Evolutionary conservation across 2,888 invertebrate species (phyloP), one percentile per base, ranked within the genome.

Genomic region (Salpingus planirostris): DNA sequence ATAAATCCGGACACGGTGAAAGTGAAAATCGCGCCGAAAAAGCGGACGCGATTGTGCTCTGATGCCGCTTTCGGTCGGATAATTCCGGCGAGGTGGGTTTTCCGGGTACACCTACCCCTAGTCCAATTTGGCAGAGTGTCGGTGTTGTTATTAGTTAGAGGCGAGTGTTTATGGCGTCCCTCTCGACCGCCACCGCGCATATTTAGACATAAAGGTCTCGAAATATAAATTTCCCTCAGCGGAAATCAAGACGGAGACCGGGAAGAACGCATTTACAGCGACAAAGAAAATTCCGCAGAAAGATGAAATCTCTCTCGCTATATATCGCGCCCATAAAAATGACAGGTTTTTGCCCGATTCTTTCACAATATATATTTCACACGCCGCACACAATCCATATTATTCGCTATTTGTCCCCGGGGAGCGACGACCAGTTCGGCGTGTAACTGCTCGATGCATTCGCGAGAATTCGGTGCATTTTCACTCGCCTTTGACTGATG

Each of bases 181-280:
- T n/a, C n/a, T n/a, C n/a, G n/a, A n/a, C n/a, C n/a, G n/a, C n/a
- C 33, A 33, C 38, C 42, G 34, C 32, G 31, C 38, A 41, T 36
- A 40, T 40, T 44, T 42, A 42, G 29, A 31, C 29, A 24, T 32
- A 40, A 38, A 41, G 39, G 44, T 47, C 46, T 35, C 45, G 38
- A 54, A 53, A 58, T 55, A 59, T 60, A 57, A 60, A 61, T 60
- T 58, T 59, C 51, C 54, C 60, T 56, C 57, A 43, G 49, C 55
- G 60, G 59, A 60, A 61, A 60, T 59, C 58, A 57, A 56, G 52
- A 42, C 53, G 39, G 40, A 44, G 48, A 50, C 49, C 47, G 50
- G 51, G 43, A 43, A 47, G 53, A 52, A 46, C 51, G 5, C 54
- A 55, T 56, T 54, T 54, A 46, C 49, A 44, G 45, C 53, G 50